Base-by-base conservation (phyloP, 2,888 invertebrate genomes). In the Slavum lentiscoides region DNA sequence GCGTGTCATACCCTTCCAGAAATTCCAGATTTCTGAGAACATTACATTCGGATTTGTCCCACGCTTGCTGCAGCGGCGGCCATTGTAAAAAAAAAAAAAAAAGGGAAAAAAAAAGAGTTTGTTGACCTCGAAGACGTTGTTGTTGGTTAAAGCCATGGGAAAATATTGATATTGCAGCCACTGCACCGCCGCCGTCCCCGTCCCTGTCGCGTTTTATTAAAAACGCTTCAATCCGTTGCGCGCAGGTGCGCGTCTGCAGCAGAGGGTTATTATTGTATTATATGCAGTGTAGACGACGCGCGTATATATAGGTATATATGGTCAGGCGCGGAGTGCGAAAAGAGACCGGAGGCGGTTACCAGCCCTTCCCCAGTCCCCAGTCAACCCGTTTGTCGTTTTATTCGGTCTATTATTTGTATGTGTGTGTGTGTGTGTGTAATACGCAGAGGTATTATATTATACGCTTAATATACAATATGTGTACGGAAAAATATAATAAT, bases 141-240 rank as follows among this genome's bases (percentile, higher is more conserved):
- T n/a, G 68, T 30, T 59, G 77, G 61, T 69, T 62, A 77, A 69
- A 77, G 17, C 64, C 77, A 80, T 80, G 77, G 70, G 77, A 80
- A 80, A 80, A 80, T 80, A 80, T 80, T 64, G 70, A 64, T 70
- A 80, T 70, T 61, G 37, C 21, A 30, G 30, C 30, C 30, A 30
- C 30, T 30, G 30, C 30, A 30, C 30, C 30, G 30, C 30, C 30
- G 30, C 30, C 30, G 30, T 11, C 13, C 53, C 69, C 77, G 69
- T 69, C 77, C 77, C 69, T 70, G 69, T 70, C 62, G 77, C 30
- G 62, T 66, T 80, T 37, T 11, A 30, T 30, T 30, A 30, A 30
- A 53, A 69, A 70, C 62, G 55, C 23, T 70, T 39, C 8, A 37
- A 53, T 70, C 77, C 55, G 55, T 64, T 64, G 77, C 30, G 30